phyloP scores from a whole-genome alignment of 2,888 invertebrate genomes.

The Gryllus longicercus region DNA sequence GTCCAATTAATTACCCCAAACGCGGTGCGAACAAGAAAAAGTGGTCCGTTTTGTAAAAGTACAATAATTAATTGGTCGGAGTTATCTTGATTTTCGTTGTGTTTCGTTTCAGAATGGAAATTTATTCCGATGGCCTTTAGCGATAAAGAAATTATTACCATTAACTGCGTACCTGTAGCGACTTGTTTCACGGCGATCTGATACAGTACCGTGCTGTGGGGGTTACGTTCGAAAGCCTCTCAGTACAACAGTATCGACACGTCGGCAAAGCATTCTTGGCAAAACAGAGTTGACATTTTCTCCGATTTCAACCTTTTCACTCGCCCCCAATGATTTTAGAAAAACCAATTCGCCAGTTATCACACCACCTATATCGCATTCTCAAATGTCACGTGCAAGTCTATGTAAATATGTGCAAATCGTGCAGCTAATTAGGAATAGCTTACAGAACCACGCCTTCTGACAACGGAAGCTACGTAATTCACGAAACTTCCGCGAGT shows the following conservation, averaged over 20 bases:
- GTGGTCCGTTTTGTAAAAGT: constrained; percentile 2
- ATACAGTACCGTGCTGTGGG: not conserved
- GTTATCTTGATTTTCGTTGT: not conserved
- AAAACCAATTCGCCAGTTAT: too few relatives aligned
- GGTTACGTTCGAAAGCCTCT: not conserved
- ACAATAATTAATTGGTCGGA: not conserved
- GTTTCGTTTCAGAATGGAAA: constrained; percentile 4
- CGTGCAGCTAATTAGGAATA: too few relatives aligned
- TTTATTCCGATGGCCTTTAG: constrained; percentile 8
- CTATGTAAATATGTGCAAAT: too few relatives aligned
- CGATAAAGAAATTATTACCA: not conserved
- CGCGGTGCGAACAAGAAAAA: not conserved
- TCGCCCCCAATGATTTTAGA: too few relatives aligned
- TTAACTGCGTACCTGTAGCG: not conserved
- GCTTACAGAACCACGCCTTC: too few relatives aligned
- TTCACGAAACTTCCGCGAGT: too few relatives aligned
- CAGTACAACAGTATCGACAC: too few relatives aligned
- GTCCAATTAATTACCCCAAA: not conserved
- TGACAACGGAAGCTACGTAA: too few relatives aligned
- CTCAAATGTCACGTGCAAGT: too few relatives aligned
- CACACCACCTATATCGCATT: too few relatives aligned
- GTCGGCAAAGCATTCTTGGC: not conserved
- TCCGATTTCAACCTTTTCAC: not conserved
- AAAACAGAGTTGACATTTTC: not conserved
- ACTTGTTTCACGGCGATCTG: not conserved